These are phyloP conservation scores for Ostrea edulis DNA, from an alignment of 1,140 invertebrate genomes.

Conservation along the genomic window DNA sequence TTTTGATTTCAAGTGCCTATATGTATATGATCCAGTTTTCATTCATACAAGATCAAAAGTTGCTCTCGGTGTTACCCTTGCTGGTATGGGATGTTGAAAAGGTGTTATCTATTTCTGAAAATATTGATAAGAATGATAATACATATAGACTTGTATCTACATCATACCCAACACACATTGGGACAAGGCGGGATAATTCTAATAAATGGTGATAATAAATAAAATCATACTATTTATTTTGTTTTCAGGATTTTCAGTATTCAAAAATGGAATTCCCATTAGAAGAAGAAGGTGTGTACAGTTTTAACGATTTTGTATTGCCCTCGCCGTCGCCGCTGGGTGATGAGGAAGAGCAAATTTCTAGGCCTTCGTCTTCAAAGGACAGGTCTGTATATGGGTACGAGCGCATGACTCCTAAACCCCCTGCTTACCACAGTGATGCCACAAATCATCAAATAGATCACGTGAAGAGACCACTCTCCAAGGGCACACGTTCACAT, in stretches of 20 bases:
- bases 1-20: too few relatives aligned
- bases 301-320: not conserved
- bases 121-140: too few relatives aligned
- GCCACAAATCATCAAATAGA: not conserved
- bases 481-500: not conserved
- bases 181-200: too few relatives aligned
- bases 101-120: too few relatives aligned
- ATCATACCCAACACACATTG: too few relatives aligned
- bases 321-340: not conserved
- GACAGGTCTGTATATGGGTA: not conserved
- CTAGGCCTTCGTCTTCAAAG: not conserved
- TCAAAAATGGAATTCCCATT: not conserved
- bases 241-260: not conserved
- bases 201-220: too few relatives aligned
- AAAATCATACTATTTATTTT: too few relatives aligned
- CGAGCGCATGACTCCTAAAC: not conserved
- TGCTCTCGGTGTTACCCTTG: too few relatives aligned
- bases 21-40: too few relatives aligned
- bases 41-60: too few relatives aligned
- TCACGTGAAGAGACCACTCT: not conserved
- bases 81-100: too few relatives aligned
- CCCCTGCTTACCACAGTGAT: not conserved
- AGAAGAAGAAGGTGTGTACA: not conserved
- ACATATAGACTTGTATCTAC: too few relatives aligned
- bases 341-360: not conserved